Evolutionary conservation across 2,113 vertebrate species (phyloP).

Genomic region (Acrocephalus arundinaceus): DNA sequence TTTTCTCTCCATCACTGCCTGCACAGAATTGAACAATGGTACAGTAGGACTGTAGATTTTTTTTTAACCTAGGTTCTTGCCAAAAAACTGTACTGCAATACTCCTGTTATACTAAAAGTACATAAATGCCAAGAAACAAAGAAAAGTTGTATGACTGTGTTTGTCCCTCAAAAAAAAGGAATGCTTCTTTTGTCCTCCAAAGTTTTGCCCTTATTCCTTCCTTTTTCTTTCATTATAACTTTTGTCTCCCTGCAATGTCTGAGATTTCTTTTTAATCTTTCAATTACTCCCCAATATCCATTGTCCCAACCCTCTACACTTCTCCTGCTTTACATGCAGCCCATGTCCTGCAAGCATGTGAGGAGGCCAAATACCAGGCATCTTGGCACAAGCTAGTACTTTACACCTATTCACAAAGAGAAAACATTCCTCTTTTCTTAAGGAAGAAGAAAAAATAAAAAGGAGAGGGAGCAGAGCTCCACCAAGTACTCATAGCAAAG

Average conservation of each 20-base stretch:
- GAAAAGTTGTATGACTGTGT: not conserved
- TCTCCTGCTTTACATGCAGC: slow-evolving; percentile 61
- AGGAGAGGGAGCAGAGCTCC: not conserved
- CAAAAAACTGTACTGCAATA: not conserved
- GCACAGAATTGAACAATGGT: not conserved
- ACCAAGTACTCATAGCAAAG: slow-evolving; percentile 43
- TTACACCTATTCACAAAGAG: slow-evolving; percentile 62
- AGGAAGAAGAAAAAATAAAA: slow-evolving; percentile 31
- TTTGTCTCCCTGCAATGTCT: not conserved
- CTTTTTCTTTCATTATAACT: not conserved
- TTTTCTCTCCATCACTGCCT: not conserved
- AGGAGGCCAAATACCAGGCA: slow-evolving; percentile 64
- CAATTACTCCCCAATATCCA: slow-evolving; percentile 20
- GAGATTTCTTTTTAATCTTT: slow-evolving; percentile 41
- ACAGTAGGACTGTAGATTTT: not conserved
- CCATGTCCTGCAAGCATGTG: slow-evolving; percentile 16
- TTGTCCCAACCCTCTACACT: slow-evolving; percentile 8
- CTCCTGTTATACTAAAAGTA: not conserved
- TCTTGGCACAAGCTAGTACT: slow-evolving; percentile 52
- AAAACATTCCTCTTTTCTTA: slow-evolving; percentile 55
- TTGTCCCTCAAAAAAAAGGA: not conserved
- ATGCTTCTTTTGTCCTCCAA: not conserved
- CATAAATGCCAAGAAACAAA: not conserved
- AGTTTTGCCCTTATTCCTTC: not conserved
- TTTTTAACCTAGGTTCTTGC: not conserved